Evolutionary conservation across 1,140 invertebrate genomes (phyloP).

Genomic region (Lasioglossum albipes): DNA sequence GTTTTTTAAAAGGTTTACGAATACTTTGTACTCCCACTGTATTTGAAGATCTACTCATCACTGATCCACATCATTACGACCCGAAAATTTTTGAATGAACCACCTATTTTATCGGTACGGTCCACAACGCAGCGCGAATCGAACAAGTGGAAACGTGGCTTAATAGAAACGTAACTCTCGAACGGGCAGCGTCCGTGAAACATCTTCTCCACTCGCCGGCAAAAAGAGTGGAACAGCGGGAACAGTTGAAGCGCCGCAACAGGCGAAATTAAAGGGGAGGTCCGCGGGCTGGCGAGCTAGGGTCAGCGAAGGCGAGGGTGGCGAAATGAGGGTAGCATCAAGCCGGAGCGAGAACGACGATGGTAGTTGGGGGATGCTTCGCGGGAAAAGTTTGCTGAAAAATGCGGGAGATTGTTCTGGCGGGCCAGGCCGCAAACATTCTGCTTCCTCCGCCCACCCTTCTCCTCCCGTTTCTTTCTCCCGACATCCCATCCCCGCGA

Average conservation of each 20-base stretch:
- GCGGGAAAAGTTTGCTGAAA: slow-evolving; percentile 60
- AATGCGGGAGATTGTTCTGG: slow-evolving; percentile 65
- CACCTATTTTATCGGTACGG: too few species aligned
- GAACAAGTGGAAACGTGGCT: too few species aligned
- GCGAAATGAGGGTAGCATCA: not conserved
- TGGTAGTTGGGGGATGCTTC: not conserved
- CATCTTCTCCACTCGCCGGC: not conserved
- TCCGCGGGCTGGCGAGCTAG: not conserved
- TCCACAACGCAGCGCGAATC: too few species aligned
- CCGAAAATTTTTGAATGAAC: too few species aligned
- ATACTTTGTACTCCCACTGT: too few species aligned
- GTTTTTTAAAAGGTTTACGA: too few species aligned
- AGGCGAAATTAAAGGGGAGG: slow-evolving; percentile 29
- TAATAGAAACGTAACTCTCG: slow-evolving; percentile 52
- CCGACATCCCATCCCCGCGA: too few species aligned
- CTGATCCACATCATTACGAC: too few species aligned
- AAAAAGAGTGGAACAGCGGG: not conserved
- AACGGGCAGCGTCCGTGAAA: slow-evolving; percentile 31
- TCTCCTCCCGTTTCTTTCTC: too few species aligned
- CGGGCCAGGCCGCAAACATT: slow-evolving; percentile 57
- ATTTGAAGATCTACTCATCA: too few species aligned
- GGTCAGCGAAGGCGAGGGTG: not conserved
- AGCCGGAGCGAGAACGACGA: not conserved
- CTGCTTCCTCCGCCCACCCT: slow-evolving; percentile 15
- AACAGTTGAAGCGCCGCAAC: slow-evolving; percentile 24